A percentile compares a stretch with the other conserved stretches of the same genome.
These are phyloP conservation scores for Bathynomus jamesi DNA, from an alignment of 1,140 invertebrate species.

Conservation along the genomic window DNA sequence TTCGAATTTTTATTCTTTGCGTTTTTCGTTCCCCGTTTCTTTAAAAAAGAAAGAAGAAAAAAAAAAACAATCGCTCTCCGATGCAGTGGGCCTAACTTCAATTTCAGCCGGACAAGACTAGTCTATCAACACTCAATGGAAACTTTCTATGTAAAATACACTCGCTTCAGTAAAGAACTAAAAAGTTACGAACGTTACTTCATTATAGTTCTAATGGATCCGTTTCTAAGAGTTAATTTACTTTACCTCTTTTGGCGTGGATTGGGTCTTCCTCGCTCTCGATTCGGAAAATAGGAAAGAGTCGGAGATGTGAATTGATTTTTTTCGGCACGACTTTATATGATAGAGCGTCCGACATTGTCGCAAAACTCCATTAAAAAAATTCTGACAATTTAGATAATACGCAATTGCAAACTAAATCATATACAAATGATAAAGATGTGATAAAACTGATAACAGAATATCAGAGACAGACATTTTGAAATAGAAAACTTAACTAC, in stretches of 20 bases:
- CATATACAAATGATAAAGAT: no score
- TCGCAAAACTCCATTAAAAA: not conserved
- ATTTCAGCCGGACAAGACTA: constrained; percentile 10
- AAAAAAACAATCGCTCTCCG: not conserved
- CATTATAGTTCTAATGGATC: not conserved
- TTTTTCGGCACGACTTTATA: constrained; percentile 12
- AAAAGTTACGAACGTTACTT: not conserved
- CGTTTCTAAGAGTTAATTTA: not conserved
- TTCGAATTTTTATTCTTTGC: no score
- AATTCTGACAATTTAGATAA: not conserved
- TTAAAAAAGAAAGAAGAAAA: no score
- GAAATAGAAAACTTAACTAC: no score
- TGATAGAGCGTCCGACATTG: constrained; percentile 1
- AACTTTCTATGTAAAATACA: constrained; percentile 15
- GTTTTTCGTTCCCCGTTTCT: no score
- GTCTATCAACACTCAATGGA: constrained; percentile 13
- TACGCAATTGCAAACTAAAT: not conserved
- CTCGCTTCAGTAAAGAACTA: not conserved
- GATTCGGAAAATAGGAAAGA: not conserved
- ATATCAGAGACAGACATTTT: no score
- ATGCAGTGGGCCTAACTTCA: constrained; percentile 8
- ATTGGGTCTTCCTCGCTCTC: not conserved
- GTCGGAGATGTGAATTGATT: constrained; percentile 6
- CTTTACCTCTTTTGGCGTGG: not conserved
- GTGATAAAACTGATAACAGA: no score